Conservation (phyloP, 2,888 invertebrate species). For the Dermolepida albohirtum region DNA sequence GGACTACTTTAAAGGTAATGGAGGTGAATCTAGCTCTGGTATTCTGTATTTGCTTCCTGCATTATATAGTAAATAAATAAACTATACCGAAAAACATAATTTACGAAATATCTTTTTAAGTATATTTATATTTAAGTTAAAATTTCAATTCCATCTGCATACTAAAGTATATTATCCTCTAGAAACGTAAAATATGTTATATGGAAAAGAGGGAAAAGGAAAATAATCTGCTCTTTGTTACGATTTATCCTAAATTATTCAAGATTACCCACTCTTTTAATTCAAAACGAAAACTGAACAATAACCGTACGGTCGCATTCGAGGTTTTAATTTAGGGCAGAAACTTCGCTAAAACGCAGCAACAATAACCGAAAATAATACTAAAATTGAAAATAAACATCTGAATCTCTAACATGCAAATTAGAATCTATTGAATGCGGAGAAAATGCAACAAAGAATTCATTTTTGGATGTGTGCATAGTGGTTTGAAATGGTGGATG, state of each 20-base stretch:
- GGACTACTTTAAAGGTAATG: too few relatives aligned
- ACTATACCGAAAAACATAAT: too few relatives aligned
- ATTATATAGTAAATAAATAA: too few relatives aligned
- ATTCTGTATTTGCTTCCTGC: too few relatives aligned
- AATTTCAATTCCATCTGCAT: too few relatives aligned
- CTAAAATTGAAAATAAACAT: conserved; percentile 13
- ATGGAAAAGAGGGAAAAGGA: too few relatives aligned
- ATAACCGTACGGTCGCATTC: conserved; percentile 5
- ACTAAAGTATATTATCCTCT: too few relatives aligned
- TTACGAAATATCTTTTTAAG: too few relatives aligned
- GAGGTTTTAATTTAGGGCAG: conserved; percentile 2
- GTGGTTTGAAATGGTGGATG: too few relatives aligned
- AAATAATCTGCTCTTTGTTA: background rate
- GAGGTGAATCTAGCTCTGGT: too few relatives aligned
- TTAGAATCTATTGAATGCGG: background rate
- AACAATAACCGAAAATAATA: conserved; percentile 10
- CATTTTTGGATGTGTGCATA: background rate
- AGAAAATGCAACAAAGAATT: background rate
- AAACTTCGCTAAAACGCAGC: background rate
- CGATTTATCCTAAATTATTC: background rate
- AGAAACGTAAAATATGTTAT: too few relatives aligned
- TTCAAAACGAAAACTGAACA: conserved; percentile 7
- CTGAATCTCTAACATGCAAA: background rate
- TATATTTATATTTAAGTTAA: too few relatives aligned
- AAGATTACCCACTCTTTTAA: background rate